Evolutionary conservation across 2,113 vertebrate genomes (phyloP).

Genomic region (Gopherus flavomarginatus): DNA sequence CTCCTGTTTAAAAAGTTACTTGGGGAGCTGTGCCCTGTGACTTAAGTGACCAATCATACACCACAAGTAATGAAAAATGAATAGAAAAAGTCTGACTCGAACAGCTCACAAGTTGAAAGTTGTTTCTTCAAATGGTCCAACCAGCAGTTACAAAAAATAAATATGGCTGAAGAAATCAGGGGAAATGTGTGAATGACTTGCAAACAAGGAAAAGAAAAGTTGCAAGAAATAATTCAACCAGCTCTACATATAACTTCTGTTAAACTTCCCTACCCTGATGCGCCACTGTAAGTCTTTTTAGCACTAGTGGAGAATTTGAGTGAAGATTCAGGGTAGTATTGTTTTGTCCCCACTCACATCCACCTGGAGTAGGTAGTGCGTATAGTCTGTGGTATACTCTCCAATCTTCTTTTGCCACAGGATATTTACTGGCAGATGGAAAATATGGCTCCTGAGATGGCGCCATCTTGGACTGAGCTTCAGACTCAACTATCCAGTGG

Average conservation of each 20-base stretch:
- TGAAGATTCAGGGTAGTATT: slow-evolving; percentile 3
- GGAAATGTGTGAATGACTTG: not conserved
- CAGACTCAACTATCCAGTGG: not conserved
- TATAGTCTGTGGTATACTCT: slow-evolving; percentile 11
- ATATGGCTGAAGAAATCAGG: not conserved
- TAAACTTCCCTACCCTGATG: not conserved
- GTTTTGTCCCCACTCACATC: slow-evolving; percentile 31
- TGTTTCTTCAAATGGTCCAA: not conserved
- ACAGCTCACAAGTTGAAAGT: not conserved
- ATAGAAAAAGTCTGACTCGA: not conserved
- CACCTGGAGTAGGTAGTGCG: slow-evolving; percentile 28
- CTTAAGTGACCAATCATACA: not conserved
- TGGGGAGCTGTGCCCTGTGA: not conserved
- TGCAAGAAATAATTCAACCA: slow-evolving; percentile 19
- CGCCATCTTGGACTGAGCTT: slow-evolving; percentile 36
- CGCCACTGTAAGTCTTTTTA: not conserved
- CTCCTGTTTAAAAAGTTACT: not conserved
- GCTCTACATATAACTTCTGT: not conserved
- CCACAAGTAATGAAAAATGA: not conserved
- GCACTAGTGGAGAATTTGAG: not conserved
- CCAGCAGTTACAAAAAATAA: not conserved
- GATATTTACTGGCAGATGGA: slow-evolving; percentile 52
- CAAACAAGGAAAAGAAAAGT: not conserved
- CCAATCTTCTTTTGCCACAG: not conserved
- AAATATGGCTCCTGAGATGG: slow-evolving; percentile 38